phyloP scores from a whole-genome alignment of 2,888 invertebrate genomes.

The Sarcophaga rosellei region DNA sequence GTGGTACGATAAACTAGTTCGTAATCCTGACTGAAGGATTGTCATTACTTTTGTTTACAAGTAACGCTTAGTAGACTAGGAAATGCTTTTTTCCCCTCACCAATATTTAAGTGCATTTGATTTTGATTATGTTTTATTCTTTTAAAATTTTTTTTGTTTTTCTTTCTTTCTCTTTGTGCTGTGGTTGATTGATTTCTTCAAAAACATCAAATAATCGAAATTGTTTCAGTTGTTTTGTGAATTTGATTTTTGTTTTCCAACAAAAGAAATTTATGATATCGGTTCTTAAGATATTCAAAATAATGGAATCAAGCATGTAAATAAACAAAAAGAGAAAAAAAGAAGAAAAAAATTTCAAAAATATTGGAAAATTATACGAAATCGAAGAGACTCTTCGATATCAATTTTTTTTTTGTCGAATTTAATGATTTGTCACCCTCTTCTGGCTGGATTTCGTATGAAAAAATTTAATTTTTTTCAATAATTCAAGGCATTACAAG shows the following conservation, averaged over 20 bases:
- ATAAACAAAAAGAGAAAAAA: not conserved
- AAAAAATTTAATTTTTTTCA: not conserved
- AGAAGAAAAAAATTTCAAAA: not conserved
- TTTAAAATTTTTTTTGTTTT: not conserved
- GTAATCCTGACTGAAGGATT: too few species aligned
- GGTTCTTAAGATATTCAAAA: not conserved
- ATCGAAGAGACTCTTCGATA: too few species aligned
- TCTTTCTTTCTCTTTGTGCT: not conserved
- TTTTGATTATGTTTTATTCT: not conserved
- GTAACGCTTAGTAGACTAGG: not conserved
- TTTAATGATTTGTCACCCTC: not conserved
- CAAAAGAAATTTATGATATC: slow-evolving; percentile 2
- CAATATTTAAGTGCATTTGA: not conserved
- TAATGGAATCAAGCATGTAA: not conserved
- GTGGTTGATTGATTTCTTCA: slow-evolving; percentile 62
- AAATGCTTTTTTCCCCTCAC: not conserved
- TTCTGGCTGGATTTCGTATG: not conserved
- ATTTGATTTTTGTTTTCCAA: not conserved
- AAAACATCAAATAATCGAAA: slow-evolving; percentile 56
- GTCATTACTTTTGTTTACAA: too few species aligned
- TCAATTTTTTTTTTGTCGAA: not conserved
- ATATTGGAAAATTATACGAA: not conserved
- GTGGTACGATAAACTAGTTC: too few species aligned
- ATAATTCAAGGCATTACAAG: slow-evolving; percentile 52
- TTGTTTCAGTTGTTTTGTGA: slow-evolving; percentile 26